These are phyloP conservation scores for Sardinella longiceps DNA, from an alignment of 2,797 vertebrate genomes.

Conservation along the genomic window DNA sequence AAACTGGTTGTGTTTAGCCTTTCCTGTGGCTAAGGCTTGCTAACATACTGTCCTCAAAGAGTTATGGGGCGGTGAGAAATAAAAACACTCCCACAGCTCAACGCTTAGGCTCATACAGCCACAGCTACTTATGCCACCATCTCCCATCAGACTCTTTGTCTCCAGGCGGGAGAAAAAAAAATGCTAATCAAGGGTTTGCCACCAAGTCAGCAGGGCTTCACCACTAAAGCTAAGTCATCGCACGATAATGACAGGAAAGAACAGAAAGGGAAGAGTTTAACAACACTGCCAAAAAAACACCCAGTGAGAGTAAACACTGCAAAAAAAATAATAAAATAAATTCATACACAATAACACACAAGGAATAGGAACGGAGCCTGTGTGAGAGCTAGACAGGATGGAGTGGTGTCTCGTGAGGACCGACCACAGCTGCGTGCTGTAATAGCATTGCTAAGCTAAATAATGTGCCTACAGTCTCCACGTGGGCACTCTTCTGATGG, in stretches of 20 bases:
- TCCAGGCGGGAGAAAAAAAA: conserved; percentile 8
- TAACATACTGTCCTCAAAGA: conserved; percentile 26
- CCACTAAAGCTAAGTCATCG: conserved; percentile 18
- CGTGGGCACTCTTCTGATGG: background rate
- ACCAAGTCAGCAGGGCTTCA: conserved; percentile 27
- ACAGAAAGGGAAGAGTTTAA: conserved; percentile 40
- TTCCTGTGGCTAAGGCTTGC: conserved; percentile 35
- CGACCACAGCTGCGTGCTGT: conserved; percentile 23
- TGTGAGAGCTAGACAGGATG: background rate
- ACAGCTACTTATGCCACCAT: conserved; percentile 17
- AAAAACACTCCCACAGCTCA: conserved; percentile 1
- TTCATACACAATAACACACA: conserved; percentile 35
- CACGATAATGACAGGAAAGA: conserved; percentile 45
- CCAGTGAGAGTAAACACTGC: conserved; percentile 23
- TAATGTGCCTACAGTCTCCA: background rate
- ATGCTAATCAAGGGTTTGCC: conserved; percentile 33
- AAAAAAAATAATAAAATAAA: too few species aligned
- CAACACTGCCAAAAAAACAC: conserved; percentile 31
- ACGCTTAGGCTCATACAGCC: background rate
- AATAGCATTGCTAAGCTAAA: conserved; percentile 17
- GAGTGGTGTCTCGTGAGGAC: background rate
- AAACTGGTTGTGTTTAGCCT: conserved; percentile 59
- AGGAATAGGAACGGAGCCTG: background rate
- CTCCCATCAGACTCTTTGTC: conserved; percentile 39
- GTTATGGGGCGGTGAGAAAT: background rate